Conservation (phyloP, 2,797 vertebrate species). For the Tokudaia muenninki region DNA sequence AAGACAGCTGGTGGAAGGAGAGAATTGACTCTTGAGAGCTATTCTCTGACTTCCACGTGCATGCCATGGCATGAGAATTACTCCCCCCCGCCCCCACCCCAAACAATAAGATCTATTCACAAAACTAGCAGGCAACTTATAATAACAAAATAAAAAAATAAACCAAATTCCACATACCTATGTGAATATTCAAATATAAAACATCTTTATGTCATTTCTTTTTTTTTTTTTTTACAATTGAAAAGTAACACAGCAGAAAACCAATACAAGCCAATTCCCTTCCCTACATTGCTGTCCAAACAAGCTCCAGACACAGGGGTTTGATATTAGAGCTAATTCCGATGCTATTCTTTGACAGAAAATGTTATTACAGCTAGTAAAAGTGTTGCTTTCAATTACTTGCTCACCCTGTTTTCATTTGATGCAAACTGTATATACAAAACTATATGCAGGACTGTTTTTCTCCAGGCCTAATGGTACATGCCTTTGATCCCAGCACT, state of each 20-base stretch:
- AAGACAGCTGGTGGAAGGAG: not conserved
- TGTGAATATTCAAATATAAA: not conserved
- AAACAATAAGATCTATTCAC: not conserved
- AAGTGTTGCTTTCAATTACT: not conserved
- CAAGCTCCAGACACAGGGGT: not conserved
- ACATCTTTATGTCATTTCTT: not conserved
- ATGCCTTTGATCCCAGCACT: not conserved
- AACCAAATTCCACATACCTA: not conserved
- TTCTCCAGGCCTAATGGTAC: not conserved
- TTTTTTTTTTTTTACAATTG: not conserved
- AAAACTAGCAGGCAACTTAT: not conserved
- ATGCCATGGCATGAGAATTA: not conserved
- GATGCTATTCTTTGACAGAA: not conserved
- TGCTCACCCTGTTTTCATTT: constrained; percentile 18
- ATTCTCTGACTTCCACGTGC: not conserved
- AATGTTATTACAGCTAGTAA: not conserved
- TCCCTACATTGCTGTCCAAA: not conserved
- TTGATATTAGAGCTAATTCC: not conserved
- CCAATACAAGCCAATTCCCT: not conserved
- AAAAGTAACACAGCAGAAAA: not conserved
- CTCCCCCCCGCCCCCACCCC: no score
- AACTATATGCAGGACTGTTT: not conserved
- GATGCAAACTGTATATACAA: not conserved
- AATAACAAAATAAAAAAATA: not conserved
- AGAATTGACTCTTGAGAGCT: not conserved